Evolutionary conservation across 2,113 vertebrate genomes (phyloP).

Genomic region (Serinus canaria): DNA sequence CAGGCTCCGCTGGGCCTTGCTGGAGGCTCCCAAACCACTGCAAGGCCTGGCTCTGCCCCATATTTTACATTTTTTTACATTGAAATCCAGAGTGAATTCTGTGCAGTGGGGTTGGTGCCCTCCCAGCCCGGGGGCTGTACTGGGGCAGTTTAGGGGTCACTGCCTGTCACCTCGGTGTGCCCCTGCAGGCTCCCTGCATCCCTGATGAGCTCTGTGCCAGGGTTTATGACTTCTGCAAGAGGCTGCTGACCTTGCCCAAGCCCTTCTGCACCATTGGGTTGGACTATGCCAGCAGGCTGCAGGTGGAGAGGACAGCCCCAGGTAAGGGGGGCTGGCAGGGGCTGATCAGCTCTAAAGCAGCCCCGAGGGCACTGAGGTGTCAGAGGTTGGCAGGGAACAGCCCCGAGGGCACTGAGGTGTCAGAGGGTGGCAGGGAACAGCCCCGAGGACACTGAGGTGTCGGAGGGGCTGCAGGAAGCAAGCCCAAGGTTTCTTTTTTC

Average conservation of each 20-base stretch:
- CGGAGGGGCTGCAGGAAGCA: background rate
- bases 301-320: constrained; percentile 78
- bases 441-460: no score
- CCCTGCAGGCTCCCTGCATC: constrained; percentile 79
- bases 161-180: background rate
- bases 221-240: constrained; percentile 86
- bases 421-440: no score
- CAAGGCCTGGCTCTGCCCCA: background rate
- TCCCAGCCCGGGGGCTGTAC: no score
- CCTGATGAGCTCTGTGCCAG: constrained; percentile 84
- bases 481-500: background rate
- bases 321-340: constrained; percentile 58
- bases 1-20: background rate
- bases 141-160: background rate
- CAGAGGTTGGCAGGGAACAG: no score
- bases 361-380: no score
- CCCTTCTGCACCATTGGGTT: constrained; percentile 88
- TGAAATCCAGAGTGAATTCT: background rate
- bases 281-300: constrained; percentile 81
- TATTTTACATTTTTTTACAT: background rate
- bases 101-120: background rate
- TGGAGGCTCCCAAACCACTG: background rate
- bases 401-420: no score
- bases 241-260: constrained; percentile 84
- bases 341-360: background rate